Evolutionary conservation across 2,113 vertebrate species (phyloP), one percentile per base, ranked within the genome.

Genomic region (Fregetta grallaria): DNA sequence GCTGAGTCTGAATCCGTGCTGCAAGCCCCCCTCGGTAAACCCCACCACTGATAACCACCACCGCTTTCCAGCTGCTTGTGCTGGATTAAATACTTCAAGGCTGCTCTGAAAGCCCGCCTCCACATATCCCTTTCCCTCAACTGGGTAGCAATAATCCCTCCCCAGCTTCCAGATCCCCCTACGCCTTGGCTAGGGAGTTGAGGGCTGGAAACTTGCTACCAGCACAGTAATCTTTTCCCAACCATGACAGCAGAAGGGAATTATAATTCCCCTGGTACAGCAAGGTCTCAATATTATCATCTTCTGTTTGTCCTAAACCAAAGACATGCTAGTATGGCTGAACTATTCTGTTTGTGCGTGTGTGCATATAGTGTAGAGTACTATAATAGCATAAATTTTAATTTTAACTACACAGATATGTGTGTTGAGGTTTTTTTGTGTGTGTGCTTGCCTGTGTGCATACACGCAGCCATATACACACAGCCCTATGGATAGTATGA

Each of bases 31-130:
- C 17, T 40, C 7, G 7, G 49, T 56, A 85, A 91, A 85, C 19
- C 68, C 36, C 13, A 1, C 9, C 70, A 89, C 40, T 34, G 88
- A 79, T 72, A 94, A 94, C 76, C 80, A 87, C 76, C 42, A 62
- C 22, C 0, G 0, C 38, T 81, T 61, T 94, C 65, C 58, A 78
- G 88, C 58, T 89, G 70, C 80, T 92, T 71, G 17, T 11, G 9
- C 38, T 75, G 95, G 89, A 97, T 95, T 76, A 96, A 94, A 77
- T 38, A 76, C 84, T 94, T 92, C 93, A 95, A 92, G 93, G 77
- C 58, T 61, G 44, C 52, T 44, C 70, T 85, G 78, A 72, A 87
- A 96, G 15, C 70, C 83, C 3, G 7, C 62, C 58, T 91, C 56
- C 52, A 61, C 18, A 65, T 42, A 72, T 62, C 53, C 70, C n/a